A percentile compares a stretch with the other conserved stretches of the same genome.
phyloP scores from a whole-genome alignment of 2,113 vertebrate genomes.

The Grantiella picta region DNA sequence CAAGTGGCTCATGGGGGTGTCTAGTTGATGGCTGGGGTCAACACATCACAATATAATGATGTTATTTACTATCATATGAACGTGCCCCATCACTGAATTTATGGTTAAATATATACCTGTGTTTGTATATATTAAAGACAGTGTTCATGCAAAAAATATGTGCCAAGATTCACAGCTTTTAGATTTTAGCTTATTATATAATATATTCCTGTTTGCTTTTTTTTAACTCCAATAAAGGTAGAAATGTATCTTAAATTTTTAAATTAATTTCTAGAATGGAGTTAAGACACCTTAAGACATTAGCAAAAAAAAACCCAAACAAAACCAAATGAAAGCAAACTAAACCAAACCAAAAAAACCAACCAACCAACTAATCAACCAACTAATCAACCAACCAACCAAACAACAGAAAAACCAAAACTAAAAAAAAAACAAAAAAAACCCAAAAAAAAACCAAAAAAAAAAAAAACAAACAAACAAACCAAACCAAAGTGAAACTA shows the following conservation, averaged over 20 bases:
- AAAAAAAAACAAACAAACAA: background rate
- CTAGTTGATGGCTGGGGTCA: background rate
- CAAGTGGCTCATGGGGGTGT: background rate
- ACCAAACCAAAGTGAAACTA: background rate
- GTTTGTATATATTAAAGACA: background rate
- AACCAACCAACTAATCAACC: too few species aligned
- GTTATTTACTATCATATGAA: background rate
- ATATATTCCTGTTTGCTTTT: background rate
- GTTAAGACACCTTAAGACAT: too few species aligned
- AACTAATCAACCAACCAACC: too few species aligned
- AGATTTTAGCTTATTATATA: background rate
- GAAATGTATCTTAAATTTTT: background rate
- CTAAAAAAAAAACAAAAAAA: background rate
- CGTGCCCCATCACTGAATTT: background rate
- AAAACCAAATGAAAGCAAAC: too few species aligned
- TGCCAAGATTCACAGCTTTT: background rate
- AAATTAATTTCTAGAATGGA: too few species aligned
- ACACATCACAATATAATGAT: background rate
- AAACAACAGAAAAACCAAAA: too few species aligned
- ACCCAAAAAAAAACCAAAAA: fast-evolving
- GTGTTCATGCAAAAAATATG: background rate
- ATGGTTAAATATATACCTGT: background rate
- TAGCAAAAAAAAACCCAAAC: too few species aligned
- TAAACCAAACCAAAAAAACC: too few species aligned
- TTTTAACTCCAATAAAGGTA: background rate